These are phyloP conservation scores for Archivesica marissinica DNA, from an alignment of 1,140 invertebrate genomes.

Conservation along the genomic window DNA sequence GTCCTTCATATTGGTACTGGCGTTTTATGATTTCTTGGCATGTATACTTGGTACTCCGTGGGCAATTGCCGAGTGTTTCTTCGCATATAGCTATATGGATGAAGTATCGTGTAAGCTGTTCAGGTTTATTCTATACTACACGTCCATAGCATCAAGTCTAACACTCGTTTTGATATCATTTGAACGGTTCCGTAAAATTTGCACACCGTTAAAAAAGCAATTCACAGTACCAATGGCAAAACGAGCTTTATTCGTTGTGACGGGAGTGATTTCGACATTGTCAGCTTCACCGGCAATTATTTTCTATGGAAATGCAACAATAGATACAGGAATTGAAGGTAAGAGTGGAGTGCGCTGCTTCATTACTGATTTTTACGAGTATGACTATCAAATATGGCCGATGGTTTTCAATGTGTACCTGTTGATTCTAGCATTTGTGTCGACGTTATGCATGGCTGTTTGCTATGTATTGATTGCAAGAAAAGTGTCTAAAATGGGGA, in stretches of 20 bases:
- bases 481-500: constrained; percentile 55
- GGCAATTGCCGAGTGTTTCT: constrained; percentile 34
- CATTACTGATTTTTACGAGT: constrained; percentile 27
- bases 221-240: constrained; percentile 60
- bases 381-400: constrained; percentile 10
- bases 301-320: constrained; percentile 35
- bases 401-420: constrained; percentile 52
- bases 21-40: constrained; percentile 73
- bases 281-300: constrained; percentile 36
- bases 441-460: constrained; percentile 27
- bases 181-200: constrained; percentile 74
- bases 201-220: constrained; percentile 69
- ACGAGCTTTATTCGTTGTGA: constrained; percentile 36
- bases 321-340: constrained; percentile 7
- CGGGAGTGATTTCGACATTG: constrained; percentile 14
- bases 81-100: constrained; percentile 40
- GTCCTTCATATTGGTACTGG: constrained; percentile 68
- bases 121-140: constrained; percentile 70
- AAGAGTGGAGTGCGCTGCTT: constrained; percentile 41
- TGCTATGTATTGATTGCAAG: constrained; percentile 46
- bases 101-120: constrained; percentile 73
- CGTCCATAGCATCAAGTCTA: constrained; percentile 68
- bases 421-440: constrained; percentile 27
- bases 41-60: constrained; percentile 61
- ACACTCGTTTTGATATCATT: constrained; percentile 73